A percentile compares a stretch with the other conserved stretches of the same genome.
Evolutionary conservation across 2,113 vertebrate genomes (phyloP).

Genomic region (Chinchilla lanigera): DNA sequence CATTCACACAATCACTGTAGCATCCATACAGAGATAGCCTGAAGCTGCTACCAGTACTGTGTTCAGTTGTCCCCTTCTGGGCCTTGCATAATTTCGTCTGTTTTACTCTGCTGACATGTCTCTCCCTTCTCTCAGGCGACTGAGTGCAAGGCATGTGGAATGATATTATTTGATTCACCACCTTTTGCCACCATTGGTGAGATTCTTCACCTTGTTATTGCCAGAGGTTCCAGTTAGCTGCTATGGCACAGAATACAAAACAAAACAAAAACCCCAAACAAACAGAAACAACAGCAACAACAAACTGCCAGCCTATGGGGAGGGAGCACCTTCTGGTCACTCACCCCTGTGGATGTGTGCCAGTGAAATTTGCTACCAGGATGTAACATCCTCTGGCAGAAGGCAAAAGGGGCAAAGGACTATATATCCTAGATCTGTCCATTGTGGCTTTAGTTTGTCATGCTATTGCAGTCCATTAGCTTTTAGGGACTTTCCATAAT

Average conservation of each 20-base stretch:
- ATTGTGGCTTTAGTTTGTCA: not conserved
- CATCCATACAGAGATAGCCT: too few species aligned
- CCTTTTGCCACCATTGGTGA: not conserved
- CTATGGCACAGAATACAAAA: not conserved
- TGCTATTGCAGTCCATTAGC: not conserved
- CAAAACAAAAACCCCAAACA: too few species aligned
- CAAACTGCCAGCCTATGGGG: not conserved
- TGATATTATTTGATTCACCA: not conserved
- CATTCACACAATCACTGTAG: not conserved
- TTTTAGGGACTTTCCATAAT: not conserved
- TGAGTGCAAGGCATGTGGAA: not conserved
- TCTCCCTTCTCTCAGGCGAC: not conserved
- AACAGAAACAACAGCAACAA: not conserved
- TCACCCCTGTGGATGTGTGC: not conserved
- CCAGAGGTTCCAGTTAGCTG: not conserved
- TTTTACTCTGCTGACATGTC: not conserved
- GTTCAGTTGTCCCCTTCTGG: not conserved
- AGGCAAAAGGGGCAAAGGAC: not conserved
- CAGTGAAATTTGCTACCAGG: not conserved
- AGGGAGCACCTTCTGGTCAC: not conserved
- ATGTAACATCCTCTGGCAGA: not conserved
- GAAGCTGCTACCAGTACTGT: not conserved
- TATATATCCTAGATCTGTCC: not conserved
- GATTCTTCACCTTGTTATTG: not conserved
- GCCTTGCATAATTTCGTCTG: not conserved